phyloP scores from a whole-genome alignment of 2,888 invertebrate genomes.

The Holacanthella duospinosa region DNA sequence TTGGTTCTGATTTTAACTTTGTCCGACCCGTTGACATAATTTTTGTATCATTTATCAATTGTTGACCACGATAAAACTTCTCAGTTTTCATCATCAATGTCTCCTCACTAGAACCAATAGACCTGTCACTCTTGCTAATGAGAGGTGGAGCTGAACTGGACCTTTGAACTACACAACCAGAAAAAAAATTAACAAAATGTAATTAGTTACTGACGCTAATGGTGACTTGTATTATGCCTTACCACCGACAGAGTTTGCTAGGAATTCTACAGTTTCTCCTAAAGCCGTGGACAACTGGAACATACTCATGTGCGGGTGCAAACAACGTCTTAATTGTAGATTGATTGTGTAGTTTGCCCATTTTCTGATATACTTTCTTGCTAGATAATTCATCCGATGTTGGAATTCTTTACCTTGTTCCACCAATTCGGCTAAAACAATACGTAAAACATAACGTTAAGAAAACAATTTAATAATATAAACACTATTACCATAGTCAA shows the following conservation, averaged over 20 bases:
- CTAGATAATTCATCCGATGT: neutral
- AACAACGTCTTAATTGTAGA: neutral
- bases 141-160: neutral
- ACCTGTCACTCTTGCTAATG: neutral
- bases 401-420: neutral
- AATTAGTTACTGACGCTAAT: neutral
- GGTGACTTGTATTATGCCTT: neutral
- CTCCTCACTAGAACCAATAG: neutral
- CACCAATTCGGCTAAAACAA: too few species aligned
- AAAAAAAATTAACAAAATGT: neutral
- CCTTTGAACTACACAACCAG: neutral
- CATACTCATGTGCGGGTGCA: neutral
- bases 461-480: too few species aligned
- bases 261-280: neutral
- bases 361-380: neutral
- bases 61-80: too few species aligned
- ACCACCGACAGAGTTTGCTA: neutral
- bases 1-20: too few species aligned
- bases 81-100: neutral
- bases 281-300: neutral
- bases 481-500: too few species aligned
- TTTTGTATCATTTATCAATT: too few species aligned
- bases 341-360: neutral
- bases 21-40: too few species aligned
- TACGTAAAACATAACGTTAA: too few species aligned